Evolutionary conservation across 2,888 invertebrate genomes (phyloP).

Genomic region (Apantesis nais): DNA sequence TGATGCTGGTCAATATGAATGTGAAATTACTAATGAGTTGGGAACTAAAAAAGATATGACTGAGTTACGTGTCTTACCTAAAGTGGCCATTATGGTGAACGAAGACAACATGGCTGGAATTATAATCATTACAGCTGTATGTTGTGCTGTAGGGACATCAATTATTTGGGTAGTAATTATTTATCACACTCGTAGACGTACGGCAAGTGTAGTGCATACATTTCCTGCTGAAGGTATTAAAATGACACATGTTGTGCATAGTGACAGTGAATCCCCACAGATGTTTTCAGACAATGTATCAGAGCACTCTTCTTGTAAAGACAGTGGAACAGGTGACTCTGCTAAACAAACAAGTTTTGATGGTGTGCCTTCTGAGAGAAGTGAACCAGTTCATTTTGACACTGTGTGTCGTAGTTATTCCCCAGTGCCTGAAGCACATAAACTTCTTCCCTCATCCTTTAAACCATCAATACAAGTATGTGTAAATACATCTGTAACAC

Average conservation of each 20-base stretch:
- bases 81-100: constrained; percentile 82
- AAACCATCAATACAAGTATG: constrained; percentile 84
- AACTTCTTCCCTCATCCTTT: constrained; percentile 81
- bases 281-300: constrained; percentile 88
- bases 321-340: constrained; percentile 93
- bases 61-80: constrained; percentile 89
- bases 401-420: constrained; percentile 78
- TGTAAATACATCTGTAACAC: constrained; percentile 82
- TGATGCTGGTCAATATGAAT: constrained; percentile 95
- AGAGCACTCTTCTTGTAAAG: constrained; percentile 91
- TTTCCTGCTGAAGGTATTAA: constrained; percentile 79
- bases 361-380: constrained; percentile 78
- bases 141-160: constrained; percentile 96
- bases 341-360: constrained; percentile 90
- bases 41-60: constrained; percentile 91
- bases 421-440: constrained; percentile 81
- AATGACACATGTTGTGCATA: constrained; percentile 82
- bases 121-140: constrained; percentile 95
- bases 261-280: constrained; percentile 82
- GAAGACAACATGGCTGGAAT: constrained; percentile 94
- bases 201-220: constrained; percentile 80
- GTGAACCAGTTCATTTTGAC: constrained; percentile 81
- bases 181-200: constrained; percentile 91
- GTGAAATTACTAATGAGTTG: constrained; percentile 94
- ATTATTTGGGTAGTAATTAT: constrained; percentile 96